phyloP scores from a whole-genome alignment of 1,140 invertebrate genomes.

The Conus ventricosus region DNA sequence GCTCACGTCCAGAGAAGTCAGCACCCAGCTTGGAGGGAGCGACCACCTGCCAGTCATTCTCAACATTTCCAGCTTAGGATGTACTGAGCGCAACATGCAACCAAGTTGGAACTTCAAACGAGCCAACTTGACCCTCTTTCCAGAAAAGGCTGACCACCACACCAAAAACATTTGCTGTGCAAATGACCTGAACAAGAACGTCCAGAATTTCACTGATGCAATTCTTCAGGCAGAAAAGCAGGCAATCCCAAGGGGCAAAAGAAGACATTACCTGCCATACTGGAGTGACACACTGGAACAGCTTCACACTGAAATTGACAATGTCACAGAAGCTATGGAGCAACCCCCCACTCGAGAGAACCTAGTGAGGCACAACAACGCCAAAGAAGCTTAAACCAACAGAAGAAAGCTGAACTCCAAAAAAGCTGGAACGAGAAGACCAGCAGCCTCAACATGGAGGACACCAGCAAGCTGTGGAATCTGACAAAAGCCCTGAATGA shows the following conservation, averaged over 20 bases:
- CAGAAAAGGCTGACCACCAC: neutral
- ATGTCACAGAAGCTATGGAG: neutral
- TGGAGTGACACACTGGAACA: neutral
- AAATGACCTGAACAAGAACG: neutral
- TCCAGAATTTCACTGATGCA: neutral
- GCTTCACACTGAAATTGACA: neutral
- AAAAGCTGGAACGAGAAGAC: slow-evolving; percentile 22
- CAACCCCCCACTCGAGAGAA: neutral
- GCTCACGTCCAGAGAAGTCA: slow-evolving; percentile 4
- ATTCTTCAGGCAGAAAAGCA: neutral
- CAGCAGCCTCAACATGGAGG: slow-evolving; percentile 15
- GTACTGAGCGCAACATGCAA: neutral
- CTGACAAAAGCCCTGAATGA: neutral
- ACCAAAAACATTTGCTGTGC: neutral
- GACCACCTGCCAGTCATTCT: slow-evolving; percentile 6
- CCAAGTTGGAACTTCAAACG: slow-evolving; percentile 12
- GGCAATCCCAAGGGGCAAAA: neutral
- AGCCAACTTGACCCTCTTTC: neutral
- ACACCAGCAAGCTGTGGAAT: slow-evolving; percentile 21
- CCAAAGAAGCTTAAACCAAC: neutral
- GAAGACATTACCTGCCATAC: neutral
- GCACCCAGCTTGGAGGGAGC: slow-evolving; percentile 12
- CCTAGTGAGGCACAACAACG: neutral
- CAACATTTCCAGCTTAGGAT: neutral
- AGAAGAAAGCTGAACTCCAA: neutral